phyloP scores from a whole-genome alignment of 2,888 invertebrate species.

The Sussaba pulchella region DNA sequence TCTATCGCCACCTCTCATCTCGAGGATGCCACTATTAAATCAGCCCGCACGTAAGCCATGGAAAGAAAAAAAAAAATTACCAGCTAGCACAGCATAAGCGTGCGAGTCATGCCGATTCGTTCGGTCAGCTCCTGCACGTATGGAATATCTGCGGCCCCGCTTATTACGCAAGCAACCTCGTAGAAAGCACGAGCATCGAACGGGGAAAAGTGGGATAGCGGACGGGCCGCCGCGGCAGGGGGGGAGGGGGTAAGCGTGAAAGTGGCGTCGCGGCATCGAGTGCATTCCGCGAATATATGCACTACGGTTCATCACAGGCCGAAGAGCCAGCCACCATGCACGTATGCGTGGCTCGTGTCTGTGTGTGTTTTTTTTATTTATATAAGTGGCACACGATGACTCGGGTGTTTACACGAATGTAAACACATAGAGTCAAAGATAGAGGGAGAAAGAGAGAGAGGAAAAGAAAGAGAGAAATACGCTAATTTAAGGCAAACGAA shows the following conservation, averaged over 20 bases:
- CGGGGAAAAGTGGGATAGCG: no score
- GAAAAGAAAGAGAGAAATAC: background rate
- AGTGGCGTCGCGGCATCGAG: slow-evolving; percentile 72
- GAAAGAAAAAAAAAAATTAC: background rate
- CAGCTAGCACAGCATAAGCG: background rate
- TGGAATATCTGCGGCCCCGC: slow-evolving; percentile 42
- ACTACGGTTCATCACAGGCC: slow-evolving; percentile 45
- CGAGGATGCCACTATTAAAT: no score
- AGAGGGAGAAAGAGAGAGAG: no score
- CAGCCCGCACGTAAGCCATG: no score
- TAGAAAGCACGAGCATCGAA: slow-evolving; percentile 70
- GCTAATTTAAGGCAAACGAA: background rate
- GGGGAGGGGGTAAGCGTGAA: slow-evolving; percentile 71
- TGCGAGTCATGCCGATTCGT: background rate
- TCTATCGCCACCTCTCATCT: no score
- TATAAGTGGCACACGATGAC: slow-evolving; percentile 38
- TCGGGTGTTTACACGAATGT: background rate
- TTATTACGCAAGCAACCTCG: slow-evolving; percentile 71
- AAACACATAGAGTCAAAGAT: background rate
- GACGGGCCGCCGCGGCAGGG: background rate
- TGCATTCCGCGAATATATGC: slow-evolving; percentile 72
- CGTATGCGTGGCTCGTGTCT: background rate
- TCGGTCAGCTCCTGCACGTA: slow-evolving; percentile 6
- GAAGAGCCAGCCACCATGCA: slow-evolving; percentile 22
- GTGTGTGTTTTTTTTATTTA: slow-evolving; percentile 5